Percentiles rank a stretch among this genome's conserved stretches.
phyloP scores from a whole-genome alignment of 2,888 invertebrate species.

The Drosophila meridionalis region DNA sequence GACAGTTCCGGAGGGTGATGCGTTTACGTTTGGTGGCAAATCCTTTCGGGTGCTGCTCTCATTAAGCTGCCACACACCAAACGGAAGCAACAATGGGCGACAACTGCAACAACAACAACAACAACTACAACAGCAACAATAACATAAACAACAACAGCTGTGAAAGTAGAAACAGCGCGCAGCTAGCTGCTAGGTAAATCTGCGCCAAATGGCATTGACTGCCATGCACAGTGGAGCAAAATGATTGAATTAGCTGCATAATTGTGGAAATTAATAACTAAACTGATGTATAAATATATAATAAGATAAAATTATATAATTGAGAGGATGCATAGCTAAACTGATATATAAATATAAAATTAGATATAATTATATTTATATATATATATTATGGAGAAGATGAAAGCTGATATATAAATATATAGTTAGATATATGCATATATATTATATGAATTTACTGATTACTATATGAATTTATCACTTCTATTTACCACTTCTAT shows the following conservation, averaged over 20 bases:
- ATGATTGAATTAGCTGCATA: background rate
- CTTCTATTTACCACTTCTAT: too few relatives aligned
- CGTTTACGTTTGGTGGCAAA: slow-evolving; percentile 54
- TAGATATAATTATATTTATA: too few relatives aligned
- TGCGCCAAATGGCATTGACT: slow-evolving; percentile 69
- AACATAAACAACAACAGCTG: slow-evolving; percentile 51
- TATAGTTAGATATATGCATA: too few relatives aligned
- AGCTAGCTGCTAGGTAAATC: slow-evolving; percentile 5
- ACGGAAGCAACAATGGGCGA: slow-evolving; percentile 71
- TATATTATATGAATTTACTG: too few relatives aligned
- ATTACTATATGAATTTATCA: too few relatives aligned
- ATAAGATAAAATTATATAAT: too few relatives aligned
- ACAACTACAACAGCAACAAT: slow-evolving; percentile 36
- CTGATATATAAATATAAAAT: too few relatives aligned
- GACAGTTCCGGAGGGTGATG: slow-evolving; percentile 36
- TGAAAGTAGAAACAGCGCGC: slow-evolving; percentile 14
- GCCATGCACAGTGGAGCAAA: slow-evolving; percentile 59
- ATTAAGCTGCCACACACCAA: slow-evolving; percentile 75
- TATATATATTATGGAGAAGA: too few relatives aligned
- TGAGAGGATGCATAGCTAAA: too few relatives aligned
- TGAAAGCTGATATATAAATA: too few relatives aligned
- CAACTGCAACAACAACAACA: slow-evolving; percentile 51
- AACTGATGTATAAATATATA: background rate
- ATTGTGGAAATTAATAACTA: background rate
- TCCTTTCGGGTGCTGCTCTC: slow-evolving; percentile 69